Percentiles rank a stretch among this genome's conserved stretches.
phyloP scores from a whole-genome alignment of 2,113 vertebrate genomes.

The Bettongia penicillata region DNA sequence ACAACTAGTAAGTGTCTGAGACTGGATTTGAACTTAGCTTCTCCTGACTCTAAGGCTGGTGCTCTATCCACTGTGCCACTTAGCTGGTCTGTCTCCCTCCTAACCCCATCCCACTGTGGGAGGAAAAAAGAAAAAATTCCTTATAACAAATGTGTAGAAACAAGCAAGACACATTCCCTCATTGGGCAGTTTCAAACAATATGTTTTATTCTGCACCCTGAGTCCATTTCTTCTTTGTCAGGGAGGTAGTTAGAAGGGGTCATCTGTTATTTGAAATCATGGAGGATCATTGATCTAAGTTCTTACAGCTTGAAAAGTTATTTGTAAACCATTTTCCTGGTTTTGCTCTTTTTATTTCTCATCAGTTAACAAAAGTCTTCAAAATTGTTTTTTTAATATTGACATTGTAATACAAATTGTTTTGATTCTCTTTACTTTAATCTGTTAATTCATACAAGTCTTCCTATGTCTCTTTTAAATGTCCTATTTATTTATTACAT shows the following conservation, averaged over 20 bases:
- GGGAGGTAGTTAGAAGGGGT: background rate
- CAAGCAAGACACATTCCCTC: background rate
- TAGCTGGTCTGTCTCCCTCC: background rate
- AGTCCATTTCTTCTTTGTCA: background rate
- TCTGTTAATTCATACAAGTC: background rate
- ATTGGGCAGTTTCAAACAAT: background rate
- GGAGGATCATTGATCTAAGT: background rate
- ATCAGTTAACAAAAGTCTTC: background rate
- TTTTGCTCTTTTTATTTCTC: background rate
- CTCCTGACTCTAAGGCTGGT: background rate
- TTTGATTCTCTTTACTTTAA: background rate
- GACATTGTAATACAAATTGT: background rate
- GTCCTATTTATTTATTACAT: background rate
- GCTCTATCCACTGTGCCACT: background rate
- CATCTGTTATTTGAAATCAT: background rate
- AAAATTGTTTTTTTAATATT: background rate
- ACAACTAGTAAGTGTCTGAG: background rate
- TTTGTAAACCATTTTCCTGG: background rate
- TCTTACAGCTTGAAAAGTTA: background rate
- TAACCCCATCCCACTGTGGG: background rate
- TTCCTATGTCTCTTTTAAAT: background rate
- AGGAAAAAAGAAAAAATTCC: background rate
- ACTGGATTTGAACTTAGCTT: background rate
- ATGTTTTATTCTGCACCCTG: background rate
- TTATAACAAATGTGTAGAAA: background rate